A percentile compares a stretch with the other conserved stretches of the same genome.
Conservation (phyloP, 2,797 vertebrate genomes). For the Notamacropus eugenii region DNA sequence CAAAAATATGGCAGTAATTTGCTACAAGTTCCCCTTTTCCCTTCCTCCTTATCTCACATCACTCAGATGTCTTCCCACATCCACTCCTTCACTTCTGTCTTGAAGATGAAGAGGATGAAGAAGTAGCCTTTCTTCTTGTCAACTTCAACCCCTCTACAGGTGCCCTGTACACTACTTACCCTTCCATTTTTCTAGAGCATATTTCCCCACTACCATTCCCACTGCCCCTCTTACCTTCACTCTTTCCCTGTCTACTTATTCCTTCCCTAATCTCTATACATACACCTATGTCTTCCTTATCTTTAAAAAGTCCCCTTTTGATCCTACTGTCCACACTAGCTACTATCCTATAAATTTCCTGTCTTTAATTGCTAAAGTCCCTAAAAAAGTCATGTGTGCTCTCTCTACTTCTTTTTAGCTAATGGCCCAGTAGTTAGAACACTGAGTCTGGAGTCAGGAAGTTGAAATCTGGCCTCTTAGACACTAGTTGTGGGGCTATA, state of each 20-base stretch:
- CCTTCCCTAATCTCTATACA: background rate
- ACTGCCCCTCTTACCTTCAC: background rate
- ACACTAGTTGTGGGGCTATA: background rate
- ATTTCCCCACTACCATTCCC: background rate
- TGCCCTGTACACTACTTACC: background rate
- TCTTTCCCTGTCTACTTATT: background rate
- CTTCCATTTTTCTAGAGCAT: background rate
- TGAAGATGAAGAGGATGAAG: background rate
- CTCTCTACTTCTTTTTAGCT: background rate
- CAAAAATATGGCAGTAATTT: background rate
- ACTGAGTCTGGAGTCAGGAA: background rate
- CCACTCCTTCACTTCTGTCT: background rate
- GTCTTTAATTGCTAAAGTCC: background rate
- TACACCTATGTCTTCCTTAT: background rate
- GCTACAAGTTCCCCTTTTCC: background rate
- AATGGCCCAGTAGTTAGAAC: background rate
- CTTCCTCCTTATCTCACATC: background rate
- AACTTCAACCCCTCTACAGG: background rate
- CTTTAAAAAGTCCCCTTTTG: background rate
- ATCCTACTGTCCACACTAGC: background rate
- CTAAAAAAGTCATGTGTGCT: background rate
- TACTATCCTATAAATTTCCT: background rate
- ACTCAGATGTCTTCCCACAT: background rate
- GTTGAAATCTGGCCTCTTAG: background rate
- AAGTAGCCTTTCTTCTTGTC: background rate